Evolutionary conservation across 2,888 invertebrate species (phyloP).

Genomic region (Coenonympha arcania): DNA sequence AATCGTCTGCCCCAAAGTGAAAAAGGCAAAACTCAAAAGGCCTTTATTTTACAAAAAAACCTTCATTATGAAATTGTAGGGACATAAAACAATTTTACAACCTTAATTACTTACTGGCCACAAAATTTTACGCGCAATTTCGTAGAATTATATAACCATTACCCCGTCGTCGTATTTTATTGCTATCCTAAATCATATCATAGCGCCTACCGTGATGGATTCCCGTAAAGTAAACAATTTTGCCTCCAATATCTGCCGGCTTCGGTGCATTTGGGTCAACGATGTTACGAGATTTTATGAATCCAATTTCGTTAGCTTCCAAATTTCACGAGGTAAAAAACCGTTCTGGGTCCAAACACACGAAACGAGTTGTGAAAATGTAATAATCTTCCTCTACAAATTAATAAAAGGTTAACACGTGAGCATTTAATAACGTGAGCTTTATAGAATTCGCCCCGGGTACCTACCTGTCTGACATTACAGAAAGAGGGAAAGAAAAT

Average conservation of each 20-base stretch:
- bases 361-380: neutral
- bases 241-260: constrained; percentile 1
- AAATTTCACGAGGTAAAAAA: constrained; percentile 1
- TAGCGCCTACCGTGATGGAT: neutral
- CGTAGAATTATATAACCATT: neutral
- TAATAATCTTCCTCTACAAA: neutral
- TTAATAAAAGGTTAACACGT: too few species aligned
- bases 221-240: constrained; percentile 3
- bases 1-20: neutral
- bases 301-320: constrained; percentile 9
- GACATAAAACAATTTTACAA: neutral
- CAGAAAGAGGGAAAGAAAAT: too few species aligned
- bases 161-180: neutral
- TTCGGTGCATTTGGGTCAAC: constrained; percentile 11
- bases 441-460: too few species aligned
- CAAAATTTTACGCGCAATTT: neutral
- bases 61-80: neutral
- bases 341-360: neutral
- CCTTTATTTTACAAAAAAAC: neutral
- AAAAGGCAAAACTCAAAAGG: neutral
- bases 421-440: too few species aligned
- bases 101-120: neutral
- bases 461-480: too few species aligned
- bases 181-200: constrained; percentile 6
- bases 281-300: constrained; percentile 9